Percentiles rank a stretch among this genome's conserved stretches.
Conservation (phyloP, 2,888 invertebrate species). For the Napeogenes inachia region DNA sequence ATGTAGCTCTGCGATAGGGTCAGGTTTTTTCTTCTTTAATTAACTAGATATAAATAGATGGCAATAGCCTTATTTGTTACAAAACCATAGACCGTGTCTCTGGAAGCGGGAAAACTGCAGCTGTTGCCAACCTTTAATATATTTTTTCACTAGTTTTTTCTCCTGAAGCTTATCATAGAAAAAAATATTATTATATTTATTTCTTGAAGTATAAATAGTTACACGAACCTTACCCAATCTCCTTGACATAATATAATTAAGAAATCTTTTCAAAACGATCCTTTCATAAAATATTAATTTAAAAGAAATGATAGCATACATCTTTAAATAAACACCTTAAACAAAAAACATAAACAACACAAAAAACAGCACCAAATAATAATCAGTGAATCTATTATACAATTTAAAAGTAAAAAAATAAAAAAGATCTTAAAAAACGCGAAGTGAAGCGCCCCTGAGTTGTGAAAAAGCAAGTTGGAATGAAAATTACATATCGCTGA, state of each 20-base stretch:
- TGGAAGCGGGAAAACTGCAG: conserved; percentile 40
- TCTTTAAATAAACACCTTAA: too few relatives aligned
- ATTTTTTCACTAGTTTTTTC: background rate
- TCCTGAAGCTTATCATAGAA: background rate
- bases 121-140: conserved; percentile 34
- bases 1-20: conserved; percentile 27
- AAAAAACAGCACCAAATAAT: conserved; percentile 25
- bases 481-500: conserved; percentile 57
- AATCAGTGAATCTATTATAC: conserved; percentile 27
- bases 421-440: conserved; percentile 17
- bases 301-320: too few relatives aligned
- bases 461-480: conserved; percentile 57
- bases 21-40: conserved; percentile 43
- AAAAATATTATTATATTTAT: background rate
- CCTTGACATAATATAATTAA: too few relatives aligned
- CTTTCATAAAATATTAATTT: too few relatives aligned
- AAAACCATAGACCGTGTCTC: conserved; percentile 52
- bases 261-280: too few relatives aligned
- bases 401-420: conserved; percentile 33
- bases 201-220: too few relatives aligned
- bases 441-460: conserved; percentile 53
- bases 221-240: too few relatives aligned
- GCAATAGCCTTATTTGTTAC: conserved; percentile 57
- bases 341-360: conserved; percentile 31
- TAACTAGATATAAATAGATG: conserved; percentile 51